Conservation (phyloP, 2,113 vertebrate species). For the Scalopus aquaticus region DNA sequence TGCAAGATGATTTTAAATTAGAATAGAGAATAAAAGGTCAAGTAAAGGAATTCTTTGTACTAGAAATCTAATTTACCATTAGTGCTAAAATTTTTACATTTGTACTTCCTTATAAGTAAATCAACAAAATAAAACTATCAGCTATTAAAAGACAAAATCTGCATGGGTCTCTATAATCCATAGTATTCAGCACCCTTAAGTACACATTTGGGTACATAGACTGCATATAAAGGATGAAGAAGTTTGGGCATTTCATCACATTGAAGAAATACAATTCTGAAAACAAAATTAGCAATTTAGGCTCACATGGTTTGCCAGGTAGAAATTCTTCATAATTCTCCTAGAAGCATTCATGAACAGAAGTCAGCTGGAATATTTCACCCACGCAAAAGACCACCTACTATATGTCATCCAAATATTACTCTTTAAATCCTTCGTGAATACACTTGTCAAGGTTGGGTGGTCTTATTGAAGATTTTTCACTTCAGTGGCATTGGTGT, state of each 20-base stretch:
- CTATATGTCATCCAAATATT: slow-evolving; percentile 53
- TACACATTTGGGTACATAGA: not conserved
- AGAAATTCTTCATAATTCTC: slow-evolving; percentile 23
- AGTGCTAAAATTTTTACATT: not conserved
- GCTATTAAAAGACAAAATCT: not conserved
- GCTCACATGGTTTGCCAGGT: not conserved
- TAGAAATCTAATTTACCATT: not conserved
- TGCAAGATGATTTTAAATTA: not conserved
- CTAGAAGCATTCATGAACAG: not conserved
- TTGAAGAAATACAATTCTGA: not conserved
- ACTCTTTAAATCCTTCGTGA: slow-evolving; percentile 26
- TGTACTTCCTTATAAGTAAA: not conserved
- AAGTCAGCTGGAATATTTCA: slow-evolving; percentile 59
- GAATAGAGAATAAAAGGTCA: not conserved
- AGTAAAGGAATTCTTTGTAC: not conserved
- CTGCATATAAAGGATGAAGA: not conserved
- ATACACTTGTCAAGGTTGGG: slow-evolving; percentile 61
- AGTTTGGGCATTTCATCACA: not conserved
- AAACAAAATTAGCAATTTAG: slow-evolving; percentile 12
- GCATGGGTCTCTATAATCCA: not conserved
- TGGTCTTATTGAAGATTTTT: slow-evolving; percentile 63
- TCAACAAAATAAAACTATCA: not conserved
- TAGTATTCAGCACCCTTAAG: not conserved
- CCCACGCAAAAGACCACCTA: slow-evolving; percentile 61
- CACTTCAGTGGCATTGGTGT: slow-evolving; percentile 58